Conservation (phyloP, 2,113 vertebrate genomes). For the Tamias sibiricus region DNA sequence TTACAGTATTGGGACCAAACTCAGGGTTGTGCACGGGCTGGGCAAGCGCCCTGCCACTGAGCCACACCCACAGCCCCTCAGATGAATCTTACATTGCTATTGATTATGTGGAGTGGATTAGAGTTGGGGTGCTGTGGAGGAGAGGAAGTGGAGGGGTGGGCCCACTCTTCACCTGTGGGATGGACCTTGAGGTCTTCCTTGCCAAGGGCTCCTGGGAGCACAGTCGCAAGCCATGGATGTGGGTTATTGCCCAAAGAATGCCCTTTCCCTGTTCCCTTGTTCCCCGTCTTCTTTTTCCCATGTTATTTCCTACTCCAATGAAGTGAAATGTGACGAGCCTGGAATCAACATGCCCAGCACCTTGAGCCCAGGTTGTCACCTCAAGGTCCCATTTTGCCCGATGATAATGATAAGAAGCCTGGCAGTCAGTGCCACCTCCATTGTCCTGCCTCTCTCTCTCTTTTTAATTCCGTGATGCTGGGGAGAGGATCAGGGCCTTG, state of each 20-base stretch:
- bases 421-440: neutral
- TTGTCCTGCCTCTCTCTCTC: neutral
- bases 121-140: neutral
- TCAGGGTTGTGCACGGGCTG: neutral
- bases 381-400: neutral
- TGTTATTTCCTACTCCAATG: neutral
- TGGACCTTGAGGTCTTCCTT: neutral
- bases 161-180: neutral
- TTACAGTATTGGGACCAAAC: neutral
- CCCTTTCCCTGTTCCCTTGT: neutral
- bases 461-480: neutral
- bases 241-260: neutral
- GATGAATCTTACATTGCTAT: neutral
- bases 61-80: neutral
- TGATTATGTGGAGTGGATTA: neutral
- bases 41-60: neutral
- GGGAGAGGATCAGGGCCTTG: neutral
- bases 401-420: neutral
- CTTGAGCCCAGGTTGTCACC: neutral
- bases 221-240: accelerated
- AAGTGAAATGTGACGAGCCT: neutral
- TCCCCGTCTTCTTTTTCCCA: neutral
- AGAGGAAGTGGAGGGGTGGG: neutral
- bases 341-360: neutral
- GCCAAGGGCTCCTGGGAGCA: neutral